Evolutionary conservation across 2,797 vertebrate genomes (phyloP), one percentile per base, ranked within the genome.

Genomic region (Crocidura indochinensis): DNA sequence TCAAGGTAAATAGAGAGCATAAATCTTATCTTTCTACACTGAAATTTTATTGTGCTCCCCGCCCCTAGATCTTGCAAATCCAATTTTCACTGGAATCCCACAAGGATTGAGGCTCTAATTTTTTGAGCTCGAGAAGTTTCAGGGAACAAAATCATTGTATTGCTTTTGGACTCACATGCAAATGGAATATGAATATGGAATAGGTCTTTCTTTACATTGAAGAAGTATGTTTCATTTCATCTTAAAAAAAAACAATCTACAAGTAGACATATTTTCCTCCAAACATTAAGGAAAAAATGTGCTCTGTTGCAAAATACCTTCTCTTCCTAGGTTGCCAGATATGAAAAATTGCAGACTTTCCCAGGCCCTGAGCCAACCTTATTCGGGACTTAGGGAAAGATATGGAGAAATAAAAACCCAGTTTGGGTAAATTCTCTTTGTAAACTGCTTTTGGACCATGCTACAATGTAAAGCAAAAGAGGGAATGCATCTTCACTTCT

Each of bases 251-350:
- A 46, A 62, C 3, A 92, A 82, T 62, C 75, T 64, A 86, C 80
- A 84, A 83, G 68, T 94, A 96, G 88, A 71, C 79, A 91, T 90
- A 90, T 78, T 73, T 91, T 93, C 94, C 75, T 62, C 90, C 95
- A 95, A 94, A 96, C 91, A 91, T 86, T 90, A 88, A 91, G 72
- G 94, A 94, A 93, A 73, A 94, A 90, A 82, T 69, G 71, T 91
- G 73, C 64, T 87, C 94, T 97, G 88, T 90, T 96, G 90, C 85
- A 97, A 97, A 97, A 88, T 67, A 92, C 60, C 96, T 91, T 95
- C 53, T 91, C 64, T 93, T 90, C 71, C 22, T 86, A 95, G 88
- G 88, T 96, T 96, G 51, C 79, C 87, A 95, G 78, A 22, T 22
- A 90, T 81, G 92, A 94, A 89, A 96, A 95, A 95, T 68, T 89